Evolutionary conservation across 2,797 vertebrate genomes (phyloP).

Genomic region (Dermochelys coriacea): DNA sequence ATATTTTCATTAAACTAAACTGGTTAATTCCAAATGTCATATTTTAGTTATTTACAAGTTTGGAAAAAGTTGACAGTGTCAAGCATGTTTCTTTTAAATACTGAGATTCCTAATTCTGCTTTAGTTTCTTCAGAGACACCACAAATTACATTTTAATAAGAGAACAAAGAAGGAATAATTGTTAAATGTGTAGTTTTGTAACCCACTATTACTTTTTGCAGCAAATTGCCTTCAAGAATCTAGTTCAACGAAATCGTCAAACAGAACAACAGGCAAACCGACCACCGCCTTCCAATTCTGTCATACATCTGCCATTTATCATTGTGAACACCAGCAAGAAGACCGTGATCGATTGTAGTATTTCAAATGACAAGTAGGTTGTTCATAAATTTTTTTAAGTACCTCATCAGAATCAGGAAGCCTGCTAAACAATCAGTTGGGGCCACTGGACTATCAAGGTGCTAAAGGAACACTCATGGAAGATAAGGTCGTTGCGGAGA

Average conservation of each 20-base stretch:
- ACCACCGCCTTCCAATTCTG: conserved; percentile 94
- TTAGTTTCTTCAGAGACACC: not conserved
- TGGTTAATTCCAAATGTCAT: not conserved
- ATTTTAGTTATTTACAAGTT: not conserved
- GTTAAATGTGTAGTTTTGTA: not conserved
- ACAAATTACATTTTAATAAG: not conserved
- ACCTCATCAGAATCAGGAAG: not conserved
- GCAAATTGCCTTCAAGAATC: conserved; percentile 99
- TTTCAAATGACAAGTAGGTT: conserved; percentile 98
- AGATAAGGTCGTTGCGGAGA: not conserved
- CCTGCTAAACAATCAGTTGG: not conserved
- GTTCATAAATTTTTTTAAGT: not conserved
- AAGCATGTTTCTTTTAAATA: not conserved
- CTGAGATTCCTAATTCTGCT: not conserved
- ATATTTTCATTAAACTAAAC: not conserved
- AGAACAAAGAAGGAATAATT: not conserved
- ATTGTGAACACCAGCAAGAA: conserved; percentile 99
- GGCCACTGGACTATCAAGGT: not conserved
- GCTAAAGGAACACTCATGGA: not conserved
- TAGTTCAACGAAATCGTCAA: conserved; percentile 96
- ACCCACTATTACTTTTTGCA: conserved; percentile 71
- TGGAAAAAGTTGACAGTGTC: not conserved
- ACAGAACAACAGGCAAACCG: conserved; percentile 93
- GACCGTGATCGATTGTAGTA: conserved; percentile 99
- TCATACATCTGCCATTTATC: conserved; percentile 98